A percentile compares a stretch with the other conserved stretches of the same genome.
Conservation (phyloP, 2,113 vertebrate genomes). For the Pituophis catenifer region DNA sequence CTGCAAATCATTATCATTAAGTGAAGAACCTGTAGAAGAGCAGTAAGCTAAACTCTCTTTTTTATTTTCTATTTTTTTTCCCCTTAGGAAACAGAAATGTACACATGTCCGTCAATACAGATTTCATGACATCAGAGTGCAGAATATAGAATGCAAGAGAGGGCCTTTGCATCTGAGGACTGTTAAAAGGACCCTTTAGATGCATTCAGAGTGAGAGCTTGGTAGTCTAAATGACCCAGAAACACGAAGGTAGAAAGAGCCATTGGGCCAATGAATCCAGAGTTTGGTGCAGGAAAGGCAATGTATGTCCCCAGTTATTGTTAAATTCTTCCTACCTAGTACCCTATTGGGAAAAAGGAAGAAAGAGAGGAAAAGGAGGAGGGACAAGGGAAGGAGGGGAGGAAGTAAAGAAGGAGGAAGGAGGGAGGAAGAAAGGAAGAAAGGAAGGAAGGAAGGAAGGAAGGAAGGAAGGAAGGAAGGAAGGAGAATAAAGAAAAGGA, state of each 20-base stretch:
- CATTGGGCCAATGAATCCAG: not conserved
- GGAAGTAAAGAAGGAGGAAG: not conserved
- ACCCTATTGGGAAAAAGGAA: not conserved
- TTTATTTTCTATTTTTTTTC: not conserved
- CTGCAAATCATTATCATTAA: conserved; percentile 15
- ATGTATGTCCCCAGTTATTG: not conserved
- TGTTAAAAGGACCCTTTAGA: not conserved
- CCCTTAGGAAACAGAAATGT: not conserved
- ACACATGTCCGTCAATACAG: not conserved
- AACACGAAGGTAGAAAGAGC: not conserved
- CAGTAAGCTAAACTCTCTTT: not conserved
- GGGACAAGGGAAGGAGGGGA: not conserved
- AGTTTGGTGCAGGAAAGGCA: not conserved
- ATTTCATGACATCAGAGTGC: not conserved
- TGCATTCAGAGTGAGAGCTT: not conserved
- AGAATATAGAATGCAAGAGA: not conserved
- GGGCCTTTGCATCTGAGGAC: not conserved
- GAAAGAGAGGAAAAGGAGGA: not conserved
- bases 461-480: conserved; percentile 28
- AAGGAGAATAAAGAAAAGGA: not conserved
- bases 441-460: not conserved
- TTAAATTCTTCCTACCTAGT: conserved; percentile 5
- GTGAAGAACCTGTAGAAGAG: not conserved
- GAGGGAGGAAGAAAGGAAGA: rapidly evolving
- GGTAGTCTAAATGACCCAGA: not conserved